These are phyloP conservation scores for Tyria jacobaeae DNA, from an alignment of 2,888 invertebrate species.

Conservation along the genomic window DNA sequence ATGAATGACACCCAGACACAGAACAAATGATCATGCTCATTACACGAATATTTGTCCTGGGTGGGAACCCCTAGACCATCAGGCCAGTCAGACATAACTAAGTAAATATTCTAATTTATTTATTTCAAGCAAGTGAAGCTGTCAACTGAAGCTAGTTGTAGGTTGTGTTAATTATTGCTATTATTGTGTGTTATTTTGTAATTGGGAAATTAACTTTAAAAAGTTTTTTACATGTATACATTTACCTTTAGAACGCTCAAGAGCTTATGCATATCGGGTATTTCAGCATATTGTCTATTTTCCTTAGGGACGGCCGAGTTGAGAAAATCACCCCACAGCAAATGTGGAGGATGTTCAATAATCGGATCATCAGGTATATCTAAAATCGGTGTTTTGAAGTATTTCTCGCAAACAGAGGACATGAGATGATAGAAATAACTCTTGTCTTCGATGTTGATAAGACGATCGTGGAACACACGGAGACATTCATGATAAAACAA, in stretches of 20 bases:
- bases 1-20: no score
- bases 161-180: no score
- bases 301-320: conserved; percentile 90
- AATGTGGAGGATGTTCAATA: conserved; percentile 87
- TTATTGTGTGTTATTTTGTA: no score
- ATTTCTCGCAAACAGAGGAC: conserved; percentile 88
- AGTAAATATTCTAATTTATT: no score
- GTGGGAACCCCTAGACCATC: no score
- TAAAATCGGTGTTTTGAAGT: conserved; percentile 88
- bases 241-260: conserved; percentile 89
- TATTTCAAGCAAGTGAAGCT: no score
- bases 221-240: not conserved
- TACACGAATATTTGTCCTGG: no score
- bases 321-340: conserved; percentile 95
- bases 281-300: conserved; percentile 93
- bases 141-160: no score
- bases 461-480: conserved; percentile 96
- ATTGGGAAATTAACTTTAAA: no score
- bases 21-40: no score
- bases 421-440: conserved; percentile 92
- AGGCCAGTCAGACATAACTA: no score
- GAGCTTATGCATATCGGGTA: conserved; percentile 90
- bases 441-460: conserved; percentile 94
- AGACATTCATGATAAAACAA: conserved; percentile 97
- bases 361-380: conserved; percentile 87